Conservation (phyloP, 2,113 vertebrate genomes). For the Steatornis caripensis region DNA sequence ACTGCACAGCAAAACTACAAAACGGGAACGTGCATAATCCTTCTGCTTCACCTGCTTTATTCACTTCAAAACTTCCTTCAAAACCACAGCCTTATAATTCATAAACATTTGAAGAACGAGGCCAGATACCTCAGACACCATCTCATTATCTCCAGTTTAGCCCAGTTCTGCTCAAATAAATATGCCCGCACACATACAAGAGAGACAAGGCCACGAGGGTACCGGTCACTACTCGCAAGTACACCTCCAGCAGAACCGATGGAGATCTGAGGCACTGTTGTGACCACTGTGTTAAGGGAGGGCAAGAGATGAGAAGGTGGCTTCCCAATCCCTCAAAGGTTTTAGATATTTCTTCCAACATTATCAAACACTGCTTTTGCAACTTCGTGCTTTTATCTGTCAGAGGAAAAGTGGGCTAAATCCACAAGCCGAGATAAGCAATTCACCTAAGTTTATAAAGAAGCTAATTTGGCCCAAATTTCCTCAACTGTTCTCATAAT, state of each 20-base stretch:
- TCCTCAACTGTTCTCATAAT: background rate
- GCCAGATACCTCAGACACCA: background rate
- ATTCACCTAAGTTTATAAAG: background rate
- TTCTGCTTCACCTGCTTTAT: background rate
- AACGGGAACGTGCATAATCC: background rate
- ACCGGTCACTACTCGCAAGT: background rate
- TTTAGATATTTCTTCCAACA: background rate
- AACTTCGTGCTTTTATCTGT: background rate
- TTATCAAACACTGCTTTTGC: background rate
- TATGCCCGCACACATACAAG: fast-evolving
- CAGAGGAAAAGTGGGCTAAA: background rate
- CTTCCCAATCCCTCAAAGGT: background rate
- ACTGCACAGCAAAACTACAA: background rate
- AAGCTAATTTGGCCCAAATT: background rate
- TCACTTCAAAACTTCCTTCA: background rate
- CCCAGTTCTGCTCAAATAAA: background rate
- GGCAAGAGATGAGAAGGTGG: background rate
- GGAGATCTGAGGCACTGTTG: background rate
- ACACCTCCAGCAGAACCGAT: background rate
- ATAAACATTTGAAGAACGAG: background rate
- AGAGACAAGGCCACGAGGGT: background rate
- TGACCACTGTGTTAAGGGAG: background rate
- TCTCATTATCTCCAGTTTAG: background rate
- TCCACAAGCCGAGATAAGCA: background rate
- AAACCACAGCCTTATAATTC: background rate